Evolutionary conservation across 2,797 vertebrate species (phyloP).

Genomic region (Acropternis orthonyx): DNA sequence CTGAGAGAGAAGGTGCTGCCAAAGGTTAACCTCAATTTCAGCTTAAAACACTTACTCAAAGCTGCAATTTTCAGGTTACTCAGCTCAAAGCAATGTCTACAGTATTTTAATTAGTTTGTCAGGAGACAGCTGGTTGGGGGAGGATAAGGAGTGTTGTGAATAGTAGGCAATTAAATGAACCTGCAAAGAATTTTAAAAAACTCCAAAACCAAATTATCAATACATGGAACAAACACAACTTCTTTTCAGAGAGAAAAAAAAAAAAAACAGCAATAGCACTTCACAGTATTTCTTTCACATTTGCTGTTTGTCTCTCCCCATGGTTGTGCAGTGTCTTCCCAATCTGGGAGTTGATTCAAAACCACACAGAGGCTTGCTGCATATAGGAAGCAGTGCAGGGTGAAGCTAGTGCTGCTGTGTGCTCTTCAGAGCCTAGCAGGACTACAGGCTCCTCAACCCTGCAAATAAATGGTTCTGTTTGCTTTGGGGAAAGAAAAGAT

Average conservation of each 20-base stretch:
- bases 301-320: neutral
- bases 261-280: neutral
- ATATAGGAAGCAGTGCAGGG: neutral
- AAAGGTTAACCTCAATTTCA: slow-evolving; percentile 65
- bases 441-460: neutral
- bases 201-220: neutral
- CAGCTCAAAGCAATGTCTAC: slow-evolving; percentile 48
- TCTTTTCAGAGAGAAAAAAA: neutral
- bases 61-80: slow-evolving; percentile 56
- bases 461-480: neutral
- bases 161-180: slow-evolving; percentile 9
- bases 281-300: neutral
- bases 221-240: neutral
- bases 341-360: neutral
- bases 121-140: neutral
- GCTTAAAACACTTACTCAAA: slow-evolving; percentile 49
- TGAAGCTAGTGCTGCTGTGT: neutral
- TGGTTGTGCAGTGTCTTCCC: neutral
- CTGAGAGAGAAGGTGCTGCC: slow-evolving; percentile 18
- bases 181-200: neutral
- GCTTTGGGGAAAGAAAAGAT: neutral
- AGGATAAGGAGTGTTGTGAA: neutral
- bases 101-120: slow-evolving; percentile 65
- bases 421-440: neutral
- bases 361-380: neutral